Base-by-base conservation (phyloP, 30 jellyfish, hydroid and myxozoan genomes). In the Aurelia sp. region DNA sequence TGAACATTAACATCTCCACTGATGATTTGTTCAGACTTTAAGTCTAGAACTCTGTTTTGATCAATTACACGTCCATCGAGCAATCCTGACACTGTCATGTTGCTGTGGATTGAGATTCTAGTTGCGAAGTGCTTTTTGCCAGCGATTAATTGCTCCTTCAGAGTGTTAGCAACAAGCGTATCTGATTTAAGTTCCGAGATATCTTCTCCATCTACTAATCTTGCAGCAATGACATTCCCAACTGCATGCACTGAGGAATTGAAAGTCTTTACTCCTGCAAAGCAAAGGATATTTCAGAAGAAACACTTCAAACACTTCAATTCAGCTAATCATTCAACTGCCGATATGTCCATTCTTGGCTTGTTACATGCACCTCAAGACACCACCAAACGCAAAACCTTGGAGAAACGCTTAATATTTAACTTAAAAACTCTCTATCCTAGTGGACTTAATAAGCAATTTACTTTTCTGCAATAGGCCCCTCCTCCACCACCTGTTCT, bases 71-170 rank as follows among this genome's bases (percentile, higher is more conserved):
- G 21, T 15, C 92, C 90, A 64, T 88, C 96, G 0, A 93, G 48
- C 24, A 21, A 33, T 15, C 96, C 96, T 13, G n/a, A 30, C 8
- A 81, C 19, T 11, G 76, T 17, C 74, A 88, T 0, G 57, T 74
- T 63, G 2, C 84, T 53, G 20, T 83, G 58, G 13, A 78, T n/a
- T 3, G 13, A 1, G 48, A 82, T 27, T 12, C 53, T 8, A 3
- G 78, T 72, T 60, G 67, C 15, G 70, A 93, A 88, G 4, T 59
- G 55, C 50, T 87, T 88, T 17, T 12, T 33, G 31, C 98, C 98
- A 6, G 78, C 40, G 41, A 93, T 84, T 1, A 3, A 65, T 78
- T 91, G 96, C 16, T 74, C 40, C 8, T 27, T 65, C 0, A 27
- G 4, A 19, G 31, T 15, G n/a, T 64, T 13, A 20, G 10, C 47